A percentile compares a stretch with the other conserved stretches of the same genome.
Evolutionary conservation across 37 sponge, comb jelly and placozoan genomes (phyloP).

Genomic region (Bolinopsis microptera): DNA sequence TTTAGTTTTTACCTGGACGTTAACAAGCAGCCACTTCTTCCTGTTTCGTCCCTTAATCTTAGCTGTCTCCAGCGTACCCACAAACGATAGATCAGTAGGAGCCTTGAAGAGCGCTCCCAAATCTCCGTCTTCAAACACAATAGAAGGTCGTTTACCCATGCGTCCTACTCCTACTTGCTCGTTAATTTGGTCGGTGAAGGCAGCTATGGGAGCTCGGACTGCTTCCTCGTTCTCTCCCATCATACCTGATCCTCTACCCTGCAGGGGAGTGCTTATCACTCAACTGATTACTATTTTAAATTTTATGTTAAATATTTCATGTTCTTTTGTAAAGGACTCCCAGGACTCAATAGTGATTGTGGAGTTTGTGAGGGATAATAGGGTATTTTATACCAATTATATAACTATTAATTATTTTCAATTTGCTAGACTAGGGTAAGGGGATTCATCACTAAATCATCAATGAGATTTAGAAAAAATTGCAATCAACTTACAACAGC

Average conservation of each 20-base stretch:
- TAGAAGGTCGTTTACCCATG: slow-evolving; percentile 11
- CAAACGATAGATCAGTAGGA: slow-evolving; percentile 27
- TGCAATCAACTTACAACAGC: not conserved
- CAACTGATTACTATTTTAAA: too few relatives aligned
- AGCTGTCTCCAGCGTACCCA: slow-evolving; percentile 39
- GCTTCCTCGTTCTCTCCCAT: not conserved
- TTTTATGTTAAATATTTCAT: too few relatives aligned
- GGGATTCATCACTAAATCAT: too few relatives aligned
- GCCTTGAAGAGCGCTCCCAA: slow-evolving; percentile 46
- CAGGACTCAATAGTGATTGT: too few relatives aligned
- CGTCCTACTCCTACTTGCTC: slow-evolving; percentile 23
- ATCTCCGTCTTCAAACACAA: slow-evolving; percentile 47
- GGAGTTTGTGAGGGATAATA: too few relatives aligned
- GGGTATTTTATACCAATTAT: too few relatives aligned
- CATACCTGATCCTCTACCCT: slow-evolving; percentile 17
- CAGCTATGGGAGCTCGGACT: slow-evolving; percentile 40
- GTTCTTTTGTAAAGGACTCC: too few relatives aligned
- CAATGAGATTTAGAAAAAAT: too few relatives aligned
- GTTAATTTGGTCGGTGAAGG: slow-evolving; percentile 21
- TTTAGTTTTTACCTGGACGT: not conserved
- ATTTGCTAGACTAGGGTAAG: too few relatives aligned
- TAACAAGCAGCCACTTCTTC: slow-evolving; percentile 51
- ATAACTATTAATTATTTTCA: too few relatives aligned
- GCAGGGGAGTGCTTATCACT: not conserved
- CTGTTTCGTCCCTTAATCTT: slow-evolving; percentile 37